phyloP scores from a whole-genome alignment of 2,888 invertebrate genomes.

The Pseudococcus jackbeardsleyi region DNA sequence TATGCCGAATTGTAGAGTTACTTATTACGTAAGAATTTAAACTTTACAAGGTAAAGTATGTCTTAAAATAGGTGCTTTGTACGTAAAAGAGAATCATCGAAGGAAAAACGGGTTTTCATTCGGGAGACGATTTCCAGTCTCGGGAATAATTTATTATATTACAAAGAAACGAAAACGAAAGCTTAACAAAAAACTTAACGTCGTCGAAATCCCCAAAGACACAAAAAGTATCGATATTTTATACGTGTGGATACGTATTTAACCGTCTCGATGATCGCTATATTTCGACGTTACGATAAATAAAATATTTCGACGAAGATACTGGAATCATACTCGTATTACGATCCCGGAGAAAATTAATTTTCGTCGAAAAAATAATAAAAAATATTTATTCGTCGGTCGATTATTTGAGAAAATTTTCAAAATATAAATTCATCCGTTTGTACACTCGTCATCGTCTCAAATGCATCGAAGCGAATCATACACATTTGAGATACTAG shows the following conservation, averaged over 20 bases:
- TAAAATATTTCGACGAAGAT: neutral
- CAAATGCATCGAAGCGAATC: neutral
- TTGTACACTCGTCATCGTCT: neutral
- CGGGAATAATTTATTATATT: too few species aligned
- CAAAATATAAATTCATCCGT: too few species aligned
- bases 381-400: neutral
- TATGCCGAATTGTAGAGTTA: neutral
- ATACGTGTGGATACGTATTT: too few species aligned
- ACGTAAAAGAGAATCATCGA: too few species aligned
- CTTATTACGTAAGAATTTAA: neutral
- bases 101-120: too few species aligned
- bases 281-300: neutral
- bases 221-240: too few species aligned
- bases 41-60: neutral
- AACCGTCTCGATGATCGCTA: neutral
- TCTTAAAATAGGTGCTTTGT: too few species aligned
- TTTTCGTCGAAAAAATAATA: neutral
- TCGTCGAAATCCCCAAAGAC: too few species aligned
- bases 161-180: too few species aligned
- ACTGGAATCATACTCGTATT: neutral
- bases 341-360: neutral
- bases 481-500: neutral
- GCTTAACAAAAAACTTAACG: too few species aligned
- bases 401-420: neutral
- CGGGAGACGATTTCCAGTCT: too few species aligned